phyloP scores from a whole-genome alignment of 2,797 vertebrate genomes.

The Xyrichtys novacula region DNA sequence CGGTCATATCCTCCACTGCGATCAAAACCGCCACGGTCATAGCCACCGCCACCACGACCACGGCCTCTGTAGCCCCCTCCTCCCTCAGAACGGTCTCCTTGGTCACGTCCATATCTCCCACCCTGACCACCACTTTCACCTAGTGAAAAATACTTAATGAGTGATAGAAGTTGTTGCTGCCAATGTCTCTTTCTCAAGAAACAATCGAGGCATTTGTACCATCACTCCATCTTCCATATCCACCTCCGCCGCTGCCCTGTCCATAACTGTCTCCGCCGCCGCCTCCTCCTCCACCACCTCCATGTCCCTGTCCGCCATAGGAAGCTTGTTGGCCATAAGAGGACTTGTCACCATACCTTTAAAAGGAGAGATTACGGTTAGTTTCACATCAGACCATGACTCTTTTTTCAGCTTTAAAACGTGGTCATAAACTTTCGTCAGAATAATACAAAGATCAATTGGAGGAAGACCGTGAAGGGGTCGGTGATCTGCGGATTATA shows the following conservation, averaged over 20 bases:
- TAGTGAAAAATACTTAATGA: slow-evolving; percentile 19
- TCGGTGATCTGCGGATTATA: too few relatives aligned
- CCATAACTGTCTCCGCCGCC: slow-evolving; percentile 69
- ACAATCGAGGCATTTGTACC: slow-evolving; percentile 51
- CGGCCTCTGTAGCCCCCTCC: slow-evolving; percentile 76
- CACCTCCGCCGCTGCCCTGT: slow-evolving; percentile 53
- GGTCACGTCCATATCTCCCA: slow-evolving; percentile 80
- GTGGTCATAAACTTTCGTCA: too few relatives aligned
- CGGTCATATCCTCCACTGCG: slow-evolving; percentile 73
- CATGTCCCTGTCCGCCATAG: slow-evolving; percentile 68
- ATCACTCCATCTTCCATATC: slow-evolving; percentile 81
- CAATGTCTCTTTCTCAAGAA: too few relatives aligned
- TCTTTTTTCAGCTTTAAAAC: too few relatives aligned
- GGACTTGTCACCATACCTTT: slow-evolving; percentile 80
- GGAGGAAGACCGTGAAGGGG: too few relatives aligned
- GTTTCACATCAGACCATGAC: too few relatives aligned
- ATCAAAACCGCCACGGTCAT: slow-evolving; percentile 53
- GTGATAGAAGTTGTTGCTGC: too few relatives aligned
- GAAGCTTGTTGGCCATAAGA: slow-evolving; percentile 69
- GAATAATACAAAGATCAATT: too few relatives aligned
- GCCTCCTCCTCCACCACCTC: slow-evolving; percentile 45
- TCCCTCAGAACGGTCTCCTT: slow-evolving; percentile 80
- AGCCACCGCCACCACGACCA: slow-evolving; percentile 54
- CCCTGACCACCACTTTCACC: slow-evolving; percentile 78
- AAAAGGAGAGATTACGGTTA: neutral